phyloP scores from a whole-genome alignment of 1,140 invertebrate species.

The Cardiocondyla obscurior region DNA sequence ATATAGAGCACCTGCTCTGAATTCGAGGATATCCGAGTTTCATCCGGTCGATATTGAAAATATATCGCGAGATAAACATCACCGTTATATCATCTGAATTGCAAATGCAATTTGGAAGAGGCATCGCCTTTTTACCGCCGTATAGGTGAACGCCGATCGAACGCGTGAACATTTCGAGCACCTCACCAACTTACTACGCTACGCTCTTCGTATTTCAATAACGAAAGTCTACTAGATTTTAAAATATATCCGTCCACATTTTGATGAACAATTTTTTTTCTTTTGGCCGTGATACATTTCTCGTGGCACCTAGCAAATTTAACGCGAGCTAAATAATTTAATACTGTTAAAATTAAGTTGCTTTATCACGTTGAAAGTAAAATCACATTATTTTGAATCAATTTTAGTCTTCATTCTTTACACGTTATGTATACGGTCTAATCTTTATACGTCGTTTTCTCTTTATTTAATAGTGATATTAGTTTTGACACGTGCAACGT shows the following conservation, averaged over 20 bases:
- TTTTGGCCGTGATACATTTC: neutral
- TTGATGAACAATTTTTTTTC: slow-evolving; percentile 19
- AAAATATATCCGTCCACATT: slow-evolving; percentile 3
- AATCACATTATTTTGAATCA: neutral
- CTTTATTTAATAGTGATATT: slow-evolving; percentile 1
- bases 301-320: neutral
- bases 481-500: slow-evolving; percentile 8
- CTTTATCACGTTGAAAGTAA: no score
- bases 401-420: neutral
- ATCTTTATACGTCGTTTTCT: slow-evolving; percentile 1
- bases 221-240: slow-evolving; percentile 13
- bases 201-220: slow-evolving; percentile 45
- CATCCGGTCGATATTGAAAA: slow-evolving; percentile 40
- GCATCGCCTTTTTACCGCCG: slow-evolving; percentile 49
- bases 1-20: neutral
- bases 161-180: slow-evolving; percentile 36
- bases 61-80: slow-evolving; percentile 63
- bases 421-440: neutral
- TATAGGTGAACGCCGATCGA: slow-evolving; percentile 5
- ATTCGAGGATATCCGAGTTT: slow-evolving; percentile 41
- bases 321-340: neutral
- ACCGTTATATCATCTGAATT: slow-evolving; percentile 54
- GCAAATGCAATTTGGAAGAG: slow-evolving; percentile 63
- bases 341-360: neutral
- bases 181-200: slow-evolving; percentile 30